Conservation (phyloP, 2,113 vertebrate genomes). For the Pseudorectes ferrugineus region DNA sequence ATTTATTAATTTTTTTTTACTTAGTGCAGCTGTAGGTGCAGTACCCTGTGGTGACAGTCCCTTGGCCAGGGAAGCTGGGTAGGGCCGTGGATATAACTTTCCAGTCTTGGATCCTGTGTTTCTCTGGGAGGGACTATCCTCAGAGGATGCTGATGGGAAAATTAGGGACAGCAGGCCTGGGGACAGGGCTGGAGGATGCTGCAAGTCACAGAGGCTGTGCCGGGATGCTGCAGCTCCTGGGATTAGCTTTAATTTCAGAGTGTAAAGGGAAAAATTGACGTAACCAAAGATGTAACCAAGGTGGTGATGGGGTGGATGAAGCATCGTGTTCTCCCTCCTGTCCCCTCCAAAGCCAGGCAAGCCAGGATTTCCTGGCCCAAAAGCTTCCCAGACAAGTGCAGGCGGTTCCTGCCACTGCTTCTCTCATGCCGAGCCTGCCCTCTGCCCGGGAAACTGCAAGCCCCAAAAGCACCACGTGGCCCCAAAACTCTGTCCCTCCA, state of each 20-base stretch:
- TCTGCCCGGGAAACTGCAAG: neutral
- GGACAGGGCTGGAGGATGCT: neutral
- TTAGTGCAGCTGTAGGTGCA: constrained; percentile 35
- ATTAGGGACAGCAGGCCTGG: neutral
- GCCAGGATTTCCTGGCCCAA: neutral
- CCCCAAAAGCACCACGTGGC: rapidly evolving
- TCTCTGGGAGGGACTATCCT: neutral
- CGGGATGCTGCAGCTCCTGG: neutral
- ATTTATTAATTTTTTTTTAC: constrained; percentile 67
- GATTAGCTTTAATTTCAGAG: neutral
- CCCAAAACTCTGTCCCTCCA: neutral
- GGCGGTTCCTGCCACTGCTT: neutral
- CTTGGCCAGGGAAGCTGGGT: neutral
- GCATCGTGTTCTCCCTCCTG: neutral
- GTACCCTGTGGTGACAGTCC: neutral
- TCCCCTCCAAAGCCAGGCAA: neutral
- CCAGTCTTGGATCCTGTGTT: neutral
- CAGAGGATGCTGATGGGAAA: neutral
- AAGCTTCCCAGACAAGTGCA: neutral
- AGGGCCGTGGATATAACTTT: neutral
- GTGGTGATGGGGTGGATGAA: neutral
- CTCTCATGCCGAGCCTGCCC: rapidly evolving
- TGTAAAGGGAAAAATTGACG: neutral
- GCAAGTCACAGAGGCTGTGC: neutral
- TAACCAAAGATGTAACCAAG: constrained; percentile 25